These are phyloP conservation scores for Vulpes ferrilata DNA, from an alignment of 2,113 vertebrate species.

Conservation along the genomic window DNA sequence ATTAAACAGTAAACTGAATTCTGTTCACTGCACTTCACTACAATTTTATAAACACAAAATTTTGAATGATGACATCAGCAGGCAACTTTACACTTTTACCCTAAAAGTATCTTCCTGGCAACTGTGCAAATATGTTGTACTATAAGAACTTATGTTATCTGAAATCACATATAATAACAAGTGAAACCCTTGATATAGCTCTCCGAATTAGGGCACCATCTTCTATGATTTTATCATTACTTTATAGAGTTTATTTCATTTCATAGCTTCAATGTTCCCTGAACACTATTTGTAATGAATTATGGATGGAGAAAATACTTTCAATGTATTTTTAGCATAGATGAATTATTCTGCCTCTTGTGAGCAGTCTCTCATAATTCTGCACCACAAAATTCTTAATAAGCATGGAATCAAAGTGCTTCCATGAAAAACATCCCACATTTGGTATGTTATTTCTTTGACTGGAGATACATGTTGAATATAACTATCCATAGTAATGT, in stretches of 20 bases:
- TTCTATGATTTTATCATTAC: constrained; percentile 13
- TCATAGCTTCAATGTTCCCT: constrained; percentile 43
- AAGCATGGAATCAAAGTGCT: constrained; percentile 8
- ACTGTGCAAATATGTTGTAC: neutral
- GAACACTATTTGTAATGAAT: constrained; percentile 67
- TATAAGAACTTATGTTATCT: neutral
- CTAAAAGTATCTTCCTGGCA: neutral
- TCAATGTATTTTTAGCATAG: constrained; percentile 57
- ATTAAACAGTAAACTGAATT: neutral
- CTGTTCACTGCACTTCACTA: neutral
- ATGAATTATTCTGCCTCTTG: constrained; percentile 43
- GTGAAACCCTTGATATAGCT: constrained; percentile 11
- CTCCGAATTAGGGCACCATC: constrained; percentile 31
- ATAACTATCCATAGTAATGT: constrained; percentile 23
- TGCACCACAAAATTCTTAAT: neutral
- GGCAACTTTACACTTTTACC: neutral
- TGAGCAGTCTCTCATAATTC: constrained; percentile 60
- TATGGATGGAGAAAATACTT: constrained; percentile 4
- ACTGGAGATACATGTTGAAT: constrained; percentile 34
- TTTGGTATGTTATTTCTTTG: constrained; percentile 47
- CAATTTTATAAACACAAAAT: neutral
- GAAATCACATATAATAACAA: neutral
- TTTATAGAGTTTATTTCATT: constrained; percentile 20
- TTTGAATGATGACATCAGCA: neutral
- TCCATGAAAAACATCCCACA: constrained; percentile 33